phyloP scores from a whole-genome alignment of 1,140 invertebrate genomes.

The Wasmannia auropunctata region DNA sequence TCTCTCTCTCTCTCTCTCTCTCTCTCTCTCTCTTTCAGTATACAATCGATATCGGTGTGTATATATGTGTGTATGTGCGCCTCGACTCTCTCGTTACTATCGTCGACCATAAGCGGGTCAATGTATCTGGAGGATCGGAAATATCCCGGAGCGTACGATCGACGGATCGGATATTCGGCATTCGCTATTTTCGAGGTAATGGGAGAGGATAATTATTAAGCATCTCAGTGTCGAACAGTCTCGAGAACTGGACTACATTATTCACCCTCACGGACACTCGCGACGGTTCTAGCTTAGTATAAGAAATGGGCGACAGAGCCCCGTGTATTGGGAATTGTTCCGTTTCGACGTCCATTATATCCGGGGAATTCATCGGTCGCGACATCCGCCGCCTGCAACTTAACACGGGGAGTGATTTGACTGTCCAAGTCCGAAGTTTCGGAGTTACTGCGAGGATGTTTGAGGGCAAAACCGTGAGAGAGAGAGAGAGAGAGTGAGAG shows the following conservation, averaged over 20 bases:
- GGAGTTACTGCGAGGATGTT: slow-evolving; percentile 26
- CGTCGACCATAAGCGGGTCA: not conserved
- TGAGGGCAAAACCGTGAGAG: slow-evolving; percentile 37
- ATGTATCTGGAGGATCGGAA: not conserved
- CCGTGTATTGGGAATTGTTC: slow-evolving; percentile 8
- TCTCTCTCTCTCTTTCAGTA: no score
- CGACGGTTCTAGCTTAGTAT: not conserved
- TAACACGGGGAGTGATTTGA: slow-evolving; percentile 51
- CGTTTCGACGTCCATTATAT: not conserved
- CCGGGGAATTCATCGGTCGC: slow-evolving; percentile 23
- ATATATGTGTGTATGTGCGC: no score
- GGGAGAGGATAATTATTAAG: not conserved
- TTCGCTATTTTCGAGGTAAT: not conserved
- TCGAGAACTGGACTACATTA: not conserved
- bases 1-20: no score
- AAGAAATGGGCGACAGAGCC: slow-evolving; percentile 8
- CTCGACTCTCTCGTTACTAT: not conserved
- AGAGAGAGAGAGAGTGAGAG: no score
- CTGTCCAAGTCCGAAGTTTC: slow-evolving; percentile 55
- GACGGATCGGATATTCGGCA: not conserved
- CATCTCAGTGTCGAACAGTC: not conserved
- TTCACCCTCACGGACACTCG: not conserved
- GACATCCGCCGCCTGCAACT: slow-evolving; percentile 36
- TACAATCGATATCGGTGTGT: not conserved
- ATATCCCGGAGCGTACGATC: not conserved